phyloP scores from a whole-genome alignment of 2,888 invertebrate genomes.

The Mimumesa dahlbomi region DNA sequence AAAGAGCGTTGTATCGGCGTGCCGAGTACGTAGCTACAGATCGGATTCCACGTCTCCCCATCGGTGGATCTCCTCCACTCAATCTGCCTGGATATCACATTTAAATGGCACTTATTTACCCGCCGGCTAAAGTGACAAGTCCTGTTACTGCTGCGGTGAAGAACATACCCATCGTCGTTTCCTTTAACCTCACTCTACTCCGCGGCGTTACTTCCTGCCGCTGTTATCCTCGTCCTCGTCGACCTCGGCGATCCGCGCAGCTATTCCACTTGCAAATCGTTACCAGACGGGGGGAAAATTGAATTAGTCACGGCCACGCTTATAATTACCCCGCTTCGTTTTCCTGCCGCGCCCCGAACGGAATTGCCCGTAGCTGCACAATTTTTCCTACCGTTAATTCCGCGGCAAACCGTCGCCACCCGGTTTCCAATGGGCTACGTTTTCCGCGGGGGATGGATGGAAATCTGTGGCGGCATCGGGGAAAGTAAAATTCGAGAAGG shows the following conservation, averaged over 20 bases:
- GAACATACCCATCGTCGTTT: constrained; percentile 50
- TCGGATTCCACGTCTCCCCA: constrained; percentile 51
- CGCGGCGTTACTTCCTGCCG: constrained; percentile 47
- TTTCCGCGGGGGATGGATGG: too few species aligned
- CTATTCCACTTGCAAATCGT: constrained; percentile 61
- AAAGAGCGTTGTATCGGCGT: constrained; percentile 61
- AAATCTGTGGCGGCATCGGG: too few species aligned
- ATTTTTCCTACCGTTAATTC: constrained; percentile 73
- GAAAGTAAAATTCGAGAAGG: too few species aligned
- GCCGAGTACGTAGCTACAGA: constrained; percentile 54
- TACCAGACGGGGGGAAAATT: constrained; percentile 67
- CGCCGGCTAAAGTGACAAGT: constrained; percentile 60
- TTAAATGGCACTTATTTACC: constrained; percentile 66
- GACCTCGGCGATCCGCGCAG: constrained; percentile 7
- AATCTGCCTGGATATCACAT: constrained; percentile 62
- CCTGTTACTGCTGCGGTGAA: constrained; percentile 54
- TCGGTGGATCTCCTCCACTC: constrained; percentile 28
- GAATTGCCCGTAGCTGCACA: constrained; percentile 61
- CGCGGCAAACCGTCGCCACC: constrained; percentile 63
- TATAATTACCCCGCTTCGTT: constrained; percentile 60
- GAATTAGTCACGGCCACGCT: constrained; percentile 67
- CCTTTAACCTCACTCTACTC: constrained; percentile 47
- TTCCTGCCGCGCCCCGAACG: constrained; percentile 17
- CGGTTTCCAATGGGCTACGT: too few species aligned
- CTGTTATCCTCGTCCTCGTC: constrained; percentile 37